Base-by-base conservation (phyloP, 1,140 invertebrate genomes). In the Solenopsis invicta region DNA sequence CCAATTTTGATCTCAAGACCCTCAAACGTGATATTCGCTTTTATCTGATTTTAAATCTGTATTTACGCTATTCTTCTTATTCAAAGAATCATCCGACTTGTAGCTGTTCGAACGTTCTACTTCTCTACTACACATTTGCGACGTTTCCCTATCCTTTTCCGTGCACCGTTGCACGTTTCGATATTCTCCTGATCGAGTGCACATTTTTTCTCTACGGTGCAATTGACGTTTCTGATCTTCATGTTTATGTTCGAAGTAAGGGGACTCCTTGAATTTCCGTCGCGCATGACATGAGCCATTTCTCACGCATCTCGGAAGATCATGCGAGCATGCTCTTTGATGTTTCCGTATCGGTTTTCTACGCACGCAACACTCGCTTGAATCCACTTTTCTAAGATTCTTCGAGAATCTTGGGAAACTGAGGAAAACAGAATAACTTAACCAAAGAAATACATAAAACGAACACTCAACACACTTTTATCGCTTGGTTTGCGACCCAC, bases 361-460 rank as follows among this genome's bases (percentile, higher is more conserved):
- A 34, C 59, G 54, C 1, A 41, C 16, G 56, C 64, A 80, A 56
- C 64, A 88, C 18, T 86, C 86, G n/a, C 59, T 86, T 8, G 89
- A 89, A 64, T 90, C 86, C 1, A 48, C 41, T 52, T 80, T 72
- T 9, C 41, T 56, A 5, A 85, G 74, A 62, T 85, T 75, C n/a
- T 41, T 76, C n/a, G 72, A 54, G 10, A 85, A 41, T 69, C 50
- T 86, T 21, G 86, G 87, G 6, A 90, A 91, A 61, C 88, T 92
- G 59, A 88, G 0, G 21, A 8, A 41, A 56, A 18, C 5, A 2
- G 45, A 69, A 21, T 50, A 76, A 66, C 52, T 21, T 50, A 52
- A 48, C 2, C 12, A 1, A 56, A 80, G 29, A 54, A 69, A 4
- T 4, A 29, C 16, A 4, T 10, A 9, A 5, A 59, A 71, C 24